Evolutionary conservation across 2,113 vertebrate species (phyloP), one percentile per base, ranked within the genome.

Genomic region (Sminthopsis crassicaudata): DNA sequence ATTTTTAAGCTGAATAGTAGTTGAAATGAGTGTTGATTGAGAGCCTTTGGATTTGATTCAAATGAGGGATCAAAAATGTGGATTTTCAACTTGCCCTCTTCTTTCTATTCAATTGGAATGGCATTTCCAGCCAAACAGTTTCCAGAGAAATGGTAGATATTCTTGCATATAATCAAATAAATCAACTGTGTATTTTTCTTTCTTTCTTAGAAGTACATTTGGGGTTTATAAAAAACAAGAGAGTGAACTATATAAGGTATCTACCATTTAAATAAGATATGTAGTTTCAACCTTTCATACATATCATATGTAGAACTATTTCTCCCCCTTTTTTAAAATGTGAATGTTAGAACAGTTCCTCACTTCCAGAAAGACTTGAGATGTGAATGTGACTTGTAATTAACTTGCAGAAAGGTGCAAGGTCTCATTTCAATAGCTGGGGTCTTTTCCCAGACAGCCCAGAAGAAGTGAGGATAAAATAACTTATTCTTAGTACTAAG

Each of bases 141-240:
- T 95, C n/a, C 51, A 95, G 36, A 76, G 95, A 91, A 36, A 30
- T 67, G 89, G 19, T 91, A 23, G 1, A 52, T 92, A 88, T 57
- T 55, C 90, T 19, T 89, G n/a, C 91, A 91, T 91, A 22, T 4
- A 91, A 4, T 91, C 48, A 90, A 90, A 95, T 95, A 96, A 91
- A 60, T 46, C 24, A 50, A 91, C 4, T 84, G 19, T 84, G 36
- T 84, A 84, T 84, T 84, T 84, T 84, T 84, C 67, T 84, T 84
- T 84, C 67, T 42, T 84, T 84, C 67, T 84, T n/a, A 84, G 67
- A 36, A 42, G 36, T 84, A n/a, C 67, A 42, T 84, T 84, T 42
- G 67, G 67, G 67, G 67, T n/a, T 42, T 84, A n/a, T 16, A 84
- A 42, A n/a, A 84, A 84, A 84, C 36, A 84, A 19, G 36, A 84